Evolutionary conservation across 2,797 vertebrate species (phyloP).

Genomic region (Macropus fuliginosus): DNA sequence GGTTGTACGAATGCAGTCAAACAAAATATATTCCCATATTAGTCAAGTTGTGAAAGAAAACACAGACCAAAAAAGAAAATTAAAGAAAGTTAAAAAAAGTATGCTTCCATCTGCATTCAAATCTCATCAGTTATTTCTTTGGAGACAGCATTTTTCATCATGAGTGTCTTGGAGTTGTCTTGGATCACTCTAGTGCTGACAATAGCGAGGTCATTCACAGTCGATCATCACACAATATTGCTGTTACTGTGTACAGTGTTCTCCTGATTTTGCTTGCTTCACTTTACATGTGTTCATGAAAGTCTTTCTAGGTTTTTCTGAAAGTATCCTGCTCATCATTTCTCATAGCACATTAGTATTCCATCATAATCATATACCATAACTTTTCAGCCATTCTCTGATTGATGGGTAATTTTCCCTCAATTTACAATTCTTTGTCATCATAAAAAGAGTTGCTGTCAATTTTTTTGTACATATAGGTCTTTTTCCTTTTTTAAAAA

Average conservation of each 20-base stretch:
- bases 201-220: neutral
- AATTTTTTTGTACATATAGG: neutral
- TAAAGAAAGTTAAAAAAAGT: neutral
- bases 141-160: neutral
- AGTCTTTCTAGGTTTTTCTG: neutral
- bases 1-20: neutral
- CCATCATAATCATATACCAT: neutral
- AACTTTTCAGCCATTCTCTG: neutral
- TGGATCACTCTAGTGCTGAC: neutral
- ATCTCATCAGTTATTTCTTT: neutral
- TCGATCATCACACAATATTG: neutral
- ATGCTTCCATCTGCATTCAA: neutral
- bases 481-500: neutral
- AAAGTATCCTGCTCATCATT: neutral
- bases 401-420: neutral
- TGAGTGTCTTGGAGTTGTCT: neutral
- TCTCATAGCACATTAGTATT: neutral
- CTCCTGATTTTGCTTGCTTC: neutral
- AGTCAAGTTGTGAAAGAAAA: neutral
- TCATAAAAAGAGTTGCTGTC: neutral
- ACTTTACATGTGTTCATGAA: neutral
- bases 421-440: neutral
- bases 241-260: neutral
- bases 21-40: neutral
- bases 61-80: neutral